Conservation (phyloP, 2,888 invertebrate genomes). For the Standfussiana lucernea region DNA sequence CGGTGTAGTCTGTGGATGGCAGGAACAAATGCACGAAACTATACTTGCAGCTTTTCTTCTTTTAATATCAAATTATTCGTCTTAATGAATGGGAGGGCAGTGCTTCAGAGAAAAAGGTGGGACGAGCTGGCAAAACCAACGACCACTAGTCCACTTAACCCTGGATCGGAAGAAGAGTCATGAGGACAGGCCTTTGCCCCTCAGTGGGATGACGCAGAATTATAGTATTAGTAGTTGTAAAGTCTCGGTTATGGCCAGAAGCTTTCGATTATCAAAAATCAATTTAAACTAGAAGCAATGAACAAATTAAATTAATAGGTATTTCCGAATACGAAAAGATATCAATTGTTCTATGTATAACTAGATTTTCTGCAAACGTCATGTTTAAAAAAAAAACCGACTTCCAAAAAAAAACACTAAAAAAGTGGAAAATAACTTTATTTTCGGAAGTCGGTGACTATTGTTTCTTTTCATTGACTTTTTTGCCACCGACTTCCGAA, state of each 20-base stretch:
- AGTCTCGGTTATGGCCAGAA: not conserved
- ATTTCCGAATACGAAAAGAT: no score
- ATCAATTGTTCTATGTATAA: not conserved
- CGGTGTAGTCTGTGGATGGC: slow-evolving; percentile 31
- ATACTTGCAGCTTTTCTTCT: slow-evolving; percentile 9
- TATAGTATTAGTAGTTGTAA: not conserved
- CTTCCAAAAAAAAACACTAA: no score
- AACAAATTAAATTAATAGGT: not conserved
- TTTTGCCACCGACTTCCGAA: no score
- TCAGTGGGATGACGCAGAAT: not conserved
- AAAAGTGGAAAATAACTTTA: no score
- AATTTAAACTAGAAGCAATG: not conserved
- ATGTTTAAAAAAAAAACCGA: not conserved
- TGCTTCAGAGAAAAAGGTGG: not conserved
- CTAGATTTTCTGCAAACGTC: no score
- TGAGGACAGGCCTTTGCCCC: not conserved
- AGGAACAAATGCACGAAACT: slow-evolving; percentile 38
- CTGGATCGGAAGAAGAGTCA: not conserved
- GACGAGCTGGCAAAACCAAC: not conserved
- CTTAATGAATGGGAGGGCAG: not conserved
- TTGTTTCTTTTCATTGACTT: no score
- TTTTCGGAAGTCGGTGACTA: no score
- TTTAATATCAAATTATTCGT: slow-evolving; percentile 6
- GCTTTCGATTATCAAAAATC: not conserved
- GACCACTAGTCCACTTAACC: not conserved